Evolutionary conservation across 2,888 invertebrate genomes (phyloP), one percentile per base, ranked within the genome.

Genomic region (Sminthurinus aureus): DNA sequence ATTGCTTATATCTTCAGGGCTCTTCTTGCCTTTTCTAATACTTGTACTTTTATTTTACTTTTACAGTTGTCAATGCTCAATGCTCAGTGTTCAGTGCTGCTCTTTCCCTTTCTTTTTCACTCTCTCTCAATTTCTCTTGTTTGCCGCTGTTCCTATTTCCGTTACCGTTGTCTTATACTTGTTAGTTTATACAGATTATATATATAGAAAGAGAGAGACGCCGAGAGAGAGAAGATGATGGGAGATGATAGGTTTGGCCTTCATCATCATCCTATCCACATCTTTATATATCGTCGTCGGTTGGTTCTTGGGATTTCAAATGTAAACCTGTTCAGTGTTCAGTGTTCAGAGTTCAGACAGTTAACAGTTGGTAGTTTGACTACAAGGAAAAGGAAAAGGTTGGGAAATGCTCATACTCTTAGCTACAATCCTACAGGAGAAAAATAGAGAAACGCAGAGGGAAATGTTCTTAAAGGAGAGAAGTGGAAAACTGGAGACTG

Each of bases 401-500:
- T 38, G 38, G 38, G 6, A 38, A 38, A 38, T 38, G 3, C 38
- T 38, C 15, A 58, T 15, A 12, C 58, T 58, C 66, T 66, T 66
- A n/a, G 20, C 66, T 66, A 66, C 15, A 66, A 38, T 38, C 22
- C 24, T 24, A 69, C 69, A 77, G 64, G 58, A 77, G 51, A 77
- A 20, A 24, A 38, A 38, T 22, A 26, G 58, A 58, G 58, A 52
- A n/a, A n/a, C n/a, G n/a, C n/a, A n/a, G 22, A 77, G 58, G 58
- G 71, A 71, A 79, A 51, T 66, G 66, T 73, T 81, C 73, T 81
- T 81, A 51, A 15, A 20, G 38, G 18, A 66, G 69, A 75, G 75
- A 11, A 38, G 3, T 22, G 26, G n/a, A 75, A 24, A 38, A 50
- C 18, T 20, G 76, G 76, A 76, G 38, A 51, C 0, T 58, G 77